Conservation (phyloP, 2,888 invertebrate genomes). For the Lycia hirtaria region DNA sequence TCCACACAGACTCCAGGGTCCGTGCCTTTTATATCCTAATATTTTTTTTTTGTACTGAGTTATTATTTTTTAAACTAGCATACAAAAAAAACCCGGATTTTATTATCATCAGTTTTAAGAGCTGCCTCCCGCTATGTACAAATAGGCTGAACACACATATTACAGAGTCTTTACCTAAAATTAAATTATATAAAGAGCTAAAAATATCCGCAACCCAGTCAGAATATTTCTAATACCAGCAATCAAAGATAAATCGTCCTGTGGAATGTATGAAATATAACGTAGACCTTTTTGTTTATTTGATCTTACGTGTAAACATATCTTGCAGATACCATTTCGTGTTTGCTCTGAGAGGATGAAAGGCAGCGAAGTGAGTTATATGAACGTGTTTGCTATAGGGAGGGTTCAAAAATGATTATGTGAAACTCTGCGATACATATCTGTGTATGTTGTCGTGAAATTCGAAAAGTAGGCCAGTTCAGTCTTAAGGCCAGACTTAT, state of each 20-base stretch:
- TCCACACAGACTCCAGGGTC: no score
- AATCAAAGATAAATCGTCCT: not conserved
- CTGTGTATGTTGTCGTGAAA: no score
- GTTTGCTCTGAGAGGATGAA: slow-evolving; percentile 12
- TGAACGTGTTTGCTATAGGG: not conserved
- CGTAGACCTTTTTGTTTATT: slow-evolving; percentile 10
- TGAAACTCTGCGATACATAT: not conserved
- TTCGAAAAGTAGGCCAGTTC: no score
- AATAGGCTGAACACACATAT: no score
- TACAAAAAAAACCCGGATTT: no score
- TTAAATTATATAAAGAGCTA: not conserved
- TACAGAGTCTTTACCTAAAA: no score
- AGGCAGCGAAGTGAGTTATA: not conserved
- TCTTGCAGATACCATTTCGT: slow-evolving; percentile 11
- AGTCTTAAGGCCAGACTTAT: no score
- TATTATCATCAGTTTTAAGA: no score
- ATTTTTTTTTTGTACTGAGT: no score
- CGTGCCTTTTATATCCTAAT: no score
- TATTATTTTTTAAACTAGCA: no score
- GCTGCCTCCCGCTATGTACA: no score
- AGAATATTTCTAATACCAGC: not conserved
- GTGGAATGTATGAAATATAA: slow-evolving; percentile 7
- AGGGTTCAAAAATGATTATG: not conserved
- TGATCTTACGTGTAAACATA: slow-evolving; percentile 10
- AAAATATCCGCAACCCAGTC: not conserved